Base-by-base conservation (phyloP, 1,140 invertebrate species). In the Subanguina moxae region DNA sequence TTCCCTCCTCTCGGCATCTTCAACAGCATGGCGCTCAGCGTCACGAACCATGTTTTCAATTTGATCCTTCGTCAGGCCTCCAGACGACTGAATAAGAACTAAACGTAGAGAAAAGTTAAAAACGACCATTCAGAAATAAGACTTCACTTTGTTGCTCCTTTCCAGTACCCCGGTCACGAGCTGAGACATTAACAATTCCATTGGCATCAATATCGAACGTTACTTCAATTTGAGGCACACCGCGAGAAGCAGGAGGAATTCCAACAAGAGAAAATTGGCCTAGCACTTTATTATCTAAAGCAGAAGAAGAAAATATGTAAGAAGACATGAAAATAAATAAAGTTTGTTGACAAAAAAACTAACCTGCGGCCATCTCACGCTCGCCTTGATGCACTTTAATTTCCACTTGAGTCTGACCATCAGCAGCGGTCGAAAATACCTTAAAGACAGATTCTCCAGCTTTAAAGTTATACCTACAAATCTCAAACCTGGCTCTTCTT, bases 21-120 rank as follows among this genome's bases (percentile, higher is more conserved):
- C 88, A 73, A 90, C 89, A 3, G 96, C 94, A 84, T 92, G 93
- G 81, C 92, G 89, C 84, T 98, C 95, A 15, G 96, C 95, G 79
- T 94, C 95, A 82, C 90, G 93, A 46, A 99, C 91, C 96, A 99
- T 99, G 83, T 99, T 98, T 86, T 99, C 96, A 81, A 99, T 99
- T 85, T 99, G 94, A 83, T 97, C 95, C 84, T 99, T 98, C 82
- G 91, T 95, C 13, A 99, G 86, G 76, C 96, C 96, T 82, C 96
- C 95, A 58, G 93, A 96, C 0, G 95, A 97, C 83, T 97, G 94
- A 83, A 99, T 98, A 1, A 97, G 91, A 86, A 99, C 91, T 93
- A 84, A n/a, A 62, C 25, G 19, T 30, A 32, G 21, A 28, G 21
- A 52, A 59, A 62, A 62, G 19, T 3, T 56, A 28, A 23, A 3